A percentile compares a stretch with the other conserved stretches of the same genome.
phyloP scores from a whole-genome alignment of 2,888 invertebrate genomes.

The Caenorhabditis uteleia region DNA sequence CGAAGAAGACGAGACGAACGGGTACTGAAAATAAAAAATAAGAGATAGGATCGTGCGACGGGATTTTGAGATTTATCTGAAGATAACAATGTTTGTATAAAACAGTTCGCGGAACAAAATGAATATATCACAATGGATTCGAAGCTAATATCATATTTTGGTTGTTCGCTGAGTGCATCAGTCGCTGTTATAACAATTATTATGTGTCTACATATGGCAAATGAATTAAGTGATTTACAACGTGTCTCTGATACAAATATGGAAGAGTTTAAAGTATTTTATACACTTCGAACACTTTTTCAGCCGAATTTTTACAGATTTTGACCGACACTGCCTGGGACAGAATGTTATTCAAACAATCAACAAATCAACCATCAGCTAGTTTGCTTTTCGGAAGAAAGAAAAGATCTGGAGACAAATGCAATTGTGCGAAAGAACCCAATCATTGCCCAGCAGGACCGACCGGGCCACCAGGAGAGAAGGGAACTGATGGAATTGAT shows the following conservation, averaged over 20 bases:
- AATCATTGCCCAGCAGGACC: conserved; percentile 44
- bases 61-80: too few species aligned
- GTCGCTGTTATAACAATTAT: conserved; percentile 35
- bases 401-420: conserved; percentile 34
- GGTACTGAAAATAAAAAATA: conserved; percentile 44
- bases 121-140: conserved; percentile 27
- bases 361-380: neutral
- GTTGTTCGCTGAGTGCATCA: conserved; percentile 28
- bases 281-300: conserved; percentile 4
- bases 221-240: conserved; percentile 45
- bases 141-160: conserved; percentile 22
- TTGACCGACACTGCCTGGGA: conserved; percentile 45
- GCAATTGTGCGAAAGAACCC: conserved; percentile 31
- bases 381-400: conserved; percentile 34
- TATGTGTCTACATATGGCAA: conserved; percentile 33
- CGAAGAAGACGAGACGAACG: conserved; percentile 74
- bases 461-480: conserved; percentile 40
- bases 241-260: conserved; percentile 38
- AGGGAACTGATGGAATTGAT: conserved; percentile 33
- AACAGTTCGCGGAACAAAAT: too few species aligned
- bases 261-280: conserved; percentile 37
- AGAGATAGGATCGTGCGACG: conserved; percentile 3
- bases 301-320: conserved; percentile 22
- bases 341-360: conserved; percentile 33
- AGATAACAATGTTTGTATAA: too few species aligned